Base-by-base conservation (phyloP, 2,113 vertebrate genomes). In the Etheostoma cragini region DNA sequence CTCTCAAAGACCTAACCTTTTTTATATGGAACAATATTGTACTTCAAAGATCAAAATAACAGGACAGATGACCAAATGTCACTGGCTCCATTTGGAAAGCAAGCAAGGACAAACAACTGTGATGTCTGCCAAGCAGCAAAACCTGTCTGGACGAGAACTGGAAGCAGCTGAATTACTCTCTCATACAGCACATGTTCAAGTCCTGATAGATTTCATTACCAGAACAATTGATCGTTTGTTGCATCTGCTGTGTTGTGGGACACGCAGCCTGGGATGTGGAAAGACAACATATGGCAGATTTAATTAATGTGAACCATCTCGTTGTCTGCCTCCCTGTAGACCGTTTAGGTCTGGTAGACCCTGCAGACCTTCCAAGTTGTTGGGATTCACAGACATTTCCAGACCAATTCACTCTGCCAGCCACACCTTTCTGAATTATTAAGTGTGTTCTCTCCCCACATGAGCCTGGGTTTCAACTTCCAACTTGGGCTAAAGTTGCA, bases 241-340 rank as follows among this genome's bases (percentile, higher is more conserved):
- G 71, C 88, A 87, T 91, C 84, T 93, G 93, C 63, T 80, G 67
- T 71, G 84, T 73, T 83, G 63, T 49, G 78, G 75, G 77, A 91
- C 76, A 61, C 15, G 57, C 46, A 57, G 69, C 58, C 72, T 52
- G 58, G 77, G 72, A 75, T 57, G 47, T 30, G 73, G 78, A 33
- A 49, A 67, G 50, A 69, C 78, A 86, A 42, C 91, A 93, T 92
- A 92, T 90, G 90, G 88, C 81, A 87, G 54, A 81, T 89, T 90
- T 91, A 93, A 93, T 93, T 91, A 83, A 80, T 69, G 82, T 74
- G 74, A 91, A 87, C 66, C 81, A 76, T 86, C 84, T 82, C 35
- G 7, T 89, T 14, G 12, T 85, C 66, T 49, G 33, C 50, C 33
- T 68, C 85, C 76, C 84, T 46, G 60, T 47, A 64, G 83, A 82